These are phyloP conservation scores for Hydrolagus colliei DNA, from an alignment of 2,797 vertebrate genomes.

Conservation along the genomic window DNA sequence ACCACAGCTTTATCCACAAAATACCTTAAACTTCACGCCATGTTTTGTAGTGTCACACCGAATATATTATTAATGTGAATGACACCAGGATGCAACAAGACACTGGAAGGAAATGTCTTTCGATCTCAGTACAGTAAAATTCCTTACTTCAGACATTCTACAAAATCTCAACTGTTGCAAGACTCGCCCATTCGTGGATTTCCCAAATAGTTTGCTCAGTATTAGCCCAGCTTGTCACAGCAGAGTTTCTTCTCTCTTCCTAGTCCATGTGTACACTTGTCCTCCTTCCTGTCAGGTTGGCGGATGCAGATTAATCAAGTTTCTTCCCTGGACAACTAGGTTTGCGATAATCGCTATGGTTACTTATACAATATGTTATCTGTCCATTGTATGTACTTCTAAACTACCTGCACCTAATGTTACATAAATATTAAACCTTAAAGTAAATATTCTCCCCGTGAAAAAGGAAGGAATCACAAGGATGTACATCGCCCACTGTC, in stretches of 20 bases:
- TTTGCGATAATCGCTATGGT: not conserved
- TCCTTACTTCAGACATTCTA: not conserved
- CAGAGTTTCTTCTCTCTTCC: not conserved
- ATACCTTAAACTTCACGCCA: too few species aligned
- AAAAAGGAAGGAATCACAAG: not conserved
- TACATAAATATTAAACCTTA: not conserved
- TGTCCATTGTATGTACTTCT: not conserved
- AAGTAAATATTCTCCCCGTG: not conserved
- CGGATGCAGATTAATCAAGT: not conserved
- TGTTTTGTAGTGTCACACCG: too few species aligned
- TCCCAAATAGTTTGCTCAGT: not conserved
- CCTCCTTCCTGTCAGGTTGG: not conserved
- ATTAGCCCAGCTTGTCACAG: not conserved
- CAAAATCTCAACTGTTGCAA: not conserved
- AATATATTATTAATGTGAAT: not conserved
- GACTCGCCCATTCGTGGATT: too few species aligned
- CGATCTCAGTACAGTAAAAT: not conserved
- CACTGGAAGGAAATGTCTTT: too few species aligned
- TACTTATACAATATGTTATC: not conserved
- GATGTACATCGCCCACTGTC: not conserved
- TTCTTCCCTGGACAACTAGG: not conserved
- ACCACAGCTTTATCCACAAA: too few species aligned
- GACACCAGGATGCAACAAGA: not conserved
- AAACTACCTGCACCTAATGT: not conserved
- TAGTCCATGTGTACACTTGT: not conserved